Evolutionary conservation across 2,113 vertebrate genomes (phyloP).

Genomic region (Ceyx cyanopectus): DNA sequence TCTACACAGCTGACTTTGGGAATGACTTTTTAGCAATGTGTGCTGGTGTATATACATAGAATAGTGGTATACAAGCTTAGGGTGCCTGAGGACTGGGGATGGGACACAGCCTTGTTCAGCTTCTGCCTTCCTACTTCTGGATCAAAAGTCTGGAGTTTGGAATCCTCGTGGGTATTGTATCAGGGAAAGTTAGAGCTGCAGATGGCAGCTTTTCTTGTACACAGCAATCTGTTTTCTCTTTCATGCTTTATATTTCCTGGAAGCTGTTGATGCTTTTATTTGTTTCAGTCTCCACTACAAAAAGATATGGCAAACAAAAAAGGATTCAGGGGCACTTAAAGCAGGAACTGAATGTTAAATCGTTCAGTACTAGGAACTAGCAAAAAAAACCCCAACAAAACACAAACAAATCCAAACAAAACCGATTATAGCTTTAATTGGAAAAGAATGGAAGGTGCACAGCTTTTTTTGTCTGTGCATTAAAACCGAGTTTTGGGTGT

Average conservation of each 20-base stretch:
- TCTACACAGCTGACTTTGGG: slow-evolving; percentile 47
- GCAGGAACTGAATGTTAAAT: background rate
- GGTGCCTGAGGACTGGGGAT: background rate
- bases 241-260: background rate
- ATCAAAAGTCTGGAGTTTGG: background rate
- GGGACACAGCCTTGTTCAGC: background rate
- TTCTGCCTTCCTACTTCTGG: background rate
- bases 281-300: background rate
- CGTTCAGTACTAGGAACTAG: background rate
- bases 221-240: background rate
- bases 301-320: background rate
- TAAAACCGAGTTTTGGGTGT: background rate
- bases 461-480: background rate
- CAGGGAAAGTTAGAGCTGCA: background rate
- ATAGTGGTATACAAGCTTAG: slow-evolving; percentile 24
- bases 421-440: background rate
- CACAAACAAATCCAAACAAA: no score
- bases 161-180: background rate
- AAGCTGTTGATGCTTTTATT: background rate
- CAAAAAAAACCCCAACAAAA: no score
- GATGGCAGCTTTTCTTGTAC: background rate
- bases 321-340: background rate
- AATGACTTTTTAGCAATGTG: slow-evolving; percentile 62
- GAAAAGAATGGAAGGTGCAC: background rate
- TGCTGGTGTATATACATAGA: slow-evolving; percentile 43